Evolutionary conservation across 2,797 vertebrate species (phyloP), one percentile per base, ranked within the genome.

Genomic region (Zalophus californianus): DNA sequence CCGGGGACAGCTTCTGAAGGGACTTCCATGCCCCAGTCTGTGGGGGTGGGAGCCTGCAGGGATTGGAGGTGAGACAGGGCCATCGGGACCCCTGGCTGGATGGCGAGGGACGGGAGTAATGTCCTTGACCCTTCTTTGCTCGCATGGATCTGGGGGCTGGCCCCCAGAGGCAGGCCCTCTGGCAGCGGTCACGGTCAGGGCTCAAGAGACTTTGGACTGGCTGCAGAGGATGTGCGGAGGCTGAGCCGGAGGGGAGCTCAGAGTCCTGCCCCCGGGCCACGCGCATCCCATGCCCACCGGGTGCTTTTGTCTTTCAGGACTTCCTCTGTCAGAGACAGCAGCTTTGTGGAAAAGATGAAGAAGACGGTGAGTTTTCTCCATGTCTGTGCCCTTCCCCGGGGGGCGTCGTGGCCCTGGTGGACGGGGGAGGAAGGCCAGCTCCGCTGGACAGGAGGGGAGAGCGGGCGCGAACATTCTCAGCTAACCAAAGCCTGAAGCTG

Each of bases 321-420:
- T 50, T 91, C 98, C n/a, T 97, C 99, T 0, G 96, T 97, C 86
- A 99, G 99, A 97, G 99, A 99, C 58, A 99, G 99, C 64, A 99
- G 99, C 98, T 99, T 99, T 96, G 99, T 99, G 56, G 99, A 99
- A 97, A 99, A 99, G 98, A 99, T 99, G 99, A 99, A 99, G 98
- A 99, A 99, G 98, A 99, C 99, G 16, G 99, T 99, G 98, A 99
- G 99, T 98, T 60, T 85, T 13, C 7, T 48, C 29, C 32, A 0
- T 10, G 14, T 15, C 29, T 52, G 16, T 41, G 64, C 38, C 73
- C 60, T 79, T 77, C 12, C 38, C 18, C 9, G 2, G 52, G 12
- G 32, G 48, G 50, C 38, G 38, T 27, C 68, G 54, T 3, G 35
- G 29, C 38, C 70, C 58, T 21, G 27, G 29, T 5, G 11, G 32